Evolutionary conservation across 2,888 invertebrate genomes (phyloP).

Genomic region (Diploptera punctata): DNA sequence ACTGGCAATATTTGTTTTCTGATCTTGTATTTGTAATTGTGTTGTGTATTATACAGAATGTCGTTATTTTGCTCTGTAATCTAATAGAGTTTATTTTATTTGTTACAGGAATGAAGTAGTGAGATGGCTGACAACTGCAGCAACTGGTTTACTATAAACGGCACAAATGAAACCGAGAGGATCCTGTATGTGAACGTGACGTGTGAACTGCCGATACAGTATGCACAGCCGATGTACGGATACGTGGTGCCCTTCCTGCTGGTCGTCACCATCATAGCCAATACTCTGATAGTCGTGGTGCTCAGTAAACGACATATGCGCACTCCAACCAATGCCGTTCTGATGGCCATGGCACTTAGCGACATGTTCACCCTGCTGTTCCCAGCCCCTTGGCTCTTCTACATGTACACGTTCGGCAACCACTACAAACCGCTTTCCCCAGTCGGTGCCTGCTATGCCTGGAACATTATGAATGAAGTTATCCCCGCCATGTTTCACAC

Average conservation of each 20-base stretch:
- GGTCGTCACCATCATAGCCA: constrained; percentile 87
- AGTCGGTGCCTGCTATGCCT: constrained; percentile 77
- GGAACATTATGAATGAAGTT: constrained; percentile 81
- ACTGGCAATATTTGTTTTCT: too few relatives aligned
- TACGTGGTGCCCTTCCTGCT: constrained; percentile 85
- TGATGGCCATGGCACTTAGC: constrained; percentile 95
- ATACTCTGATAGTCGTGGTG: constrained; percentile 89
- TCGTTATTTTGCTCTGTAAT: too few relatives aligned
- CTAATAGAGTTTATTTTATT: too few relatives aligned
- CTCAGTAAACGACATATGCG: constrained; percentile 90
- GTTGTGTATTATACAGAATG: too few relatives aligned
- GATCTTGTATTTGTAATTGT: too few relatives aligned
- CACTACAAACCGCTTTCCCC: constrained; percentile 82
- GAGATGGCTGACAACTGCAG: constrained; percentile 1
- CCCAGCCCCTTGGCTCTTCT: constrained; percentile 90
- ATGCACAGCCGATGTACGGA: constrained; percentile 76
- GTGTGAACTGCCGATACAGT: constrained; percentile 67
- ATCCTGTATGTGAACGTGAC: constrained; percentile 63
- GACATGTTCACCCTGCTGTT: constrained; percentile 93
- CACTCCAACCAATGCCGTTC: constrained; percentile 89
- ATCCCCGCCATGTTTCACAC: constrained; percentile 76
- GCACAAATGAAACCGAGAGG: not conserved
- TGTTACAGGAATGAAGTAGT: too few relatives aligned
- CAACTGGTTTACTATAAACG: not conserved
- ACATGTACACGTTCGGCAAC: constrained; percentile 90